A percentile compares a stretch with the other conserved stretches of the same genome.
These are phyloP conservation scores for Cheirogaleus major DNA, from an alignment of 2,797 vertebrate species.

Conservation along the genomic window DNA sequence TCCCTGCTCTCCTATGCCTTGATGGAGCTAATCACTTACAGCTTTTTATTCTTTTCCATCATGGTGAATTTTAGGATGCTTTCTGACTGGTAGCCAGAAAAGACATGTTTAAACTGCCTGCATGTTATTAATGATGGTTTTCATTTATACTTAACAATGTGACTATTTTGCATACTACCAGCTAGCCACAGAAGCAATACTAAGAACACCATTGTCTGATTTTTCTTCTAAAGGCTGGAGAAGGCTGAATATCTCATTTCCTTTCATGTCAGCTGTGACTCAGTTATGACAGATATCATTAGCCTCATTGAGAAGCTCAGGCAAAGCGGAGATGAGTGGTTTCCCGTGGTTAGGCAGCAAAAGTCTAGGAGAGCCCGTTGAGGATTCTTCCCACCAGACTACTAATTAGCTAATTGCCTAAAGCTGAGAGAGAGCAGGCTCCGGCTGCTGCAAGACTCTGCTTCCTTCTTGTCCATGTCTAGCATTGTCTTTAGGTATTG, in stretches of 20 bases:
- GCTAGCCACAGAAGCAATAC: neutral
- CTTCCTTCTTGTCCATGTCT: neutral
- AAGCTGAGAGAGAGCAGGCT: neutral
- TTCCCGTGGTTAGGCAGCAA: neutral
- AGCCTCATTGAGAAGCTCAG: neutral
- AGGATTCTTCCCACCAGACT: neutral
- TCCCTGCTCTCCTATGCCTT: neutral
- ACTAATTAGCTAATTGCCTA: conserved; percentile 36
- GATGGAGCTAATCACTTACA: neutral
- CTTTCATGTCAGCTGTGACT: conserved; percentile 36
- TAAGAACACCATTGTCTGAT: neutral
- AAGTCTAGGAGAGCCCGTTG: neutral
- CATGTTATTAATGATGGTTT: neutral
- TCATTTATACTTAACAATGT: neutral
- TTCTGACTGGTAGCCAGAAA: neutral
- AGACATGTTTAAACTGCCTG: neutral
- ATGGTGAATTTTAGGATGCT: conserved; percentile 2
- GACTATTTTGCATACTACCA: neutral
- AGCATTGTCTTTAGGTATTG: neutral
- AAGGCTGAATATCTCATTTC: conserved; percentile 9
- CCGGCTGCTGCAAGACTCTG: neutral
- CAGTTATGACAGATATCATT: conserved; percentile 18
- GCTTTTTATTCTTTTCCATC: neutral
- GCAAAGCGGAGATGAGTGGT: neutral
- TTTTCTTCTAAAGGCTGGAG: conserved; percentile 30